phyloP scores from a whole-genome alignment of 2,888 invertebrate genomes.

The Entomobrya proxima region DNA sequence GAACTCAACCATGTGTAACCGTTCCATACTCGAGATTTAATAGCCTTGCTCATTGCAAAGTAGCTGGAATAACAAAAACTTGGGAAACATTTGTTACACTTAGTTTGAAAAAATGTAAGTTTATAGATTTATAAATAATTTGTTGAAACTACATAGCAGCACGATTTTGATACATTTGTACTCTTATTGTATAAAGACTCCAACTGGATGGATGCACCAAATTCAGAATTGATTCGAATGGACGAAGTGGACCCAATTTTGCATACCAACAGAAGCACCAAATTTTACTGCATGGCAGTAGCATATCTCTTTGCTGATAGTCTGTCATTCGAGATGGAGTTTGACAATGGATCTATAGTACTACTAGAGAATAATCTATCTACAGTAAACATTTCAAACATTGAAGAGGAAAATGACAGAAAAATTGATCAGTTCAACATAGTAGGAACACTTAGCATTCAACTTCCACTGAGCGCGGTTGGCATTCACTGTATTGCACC shows the following conservation, averaged over 20 bases:
- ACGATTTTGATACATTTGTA: background rate
- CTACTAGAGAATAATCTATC: background rate
- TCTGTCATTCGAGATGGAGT: conserved; percentile 46
- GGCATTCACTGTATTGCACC: conserved; percentile 48
- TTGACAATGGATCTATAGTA: conserved; percentile 23
- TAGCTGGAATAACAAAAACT: background rate
- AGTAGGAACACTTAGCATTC: conserved; percentile 35
- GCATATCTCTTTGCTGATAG: conserved; percentile 49
- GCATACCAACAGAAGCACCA: conserved; percentile 40
- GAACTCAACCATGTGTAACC: background rate
- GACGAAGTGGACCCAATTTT: conserved; percentile 28
- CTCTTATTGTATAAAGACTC: conserved; percentile 18
- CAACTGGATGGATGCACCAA: conserved; percentile 31
- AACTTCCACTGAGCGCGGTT: conserved; percentile 36
- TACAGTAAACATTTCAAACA: background rate
- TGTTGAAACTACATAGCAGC: background rate
- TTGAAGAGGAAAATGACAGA: background rate
- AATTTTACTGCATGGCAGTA: conserved; percentile 42
- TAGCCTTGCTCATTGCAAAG: conserved; percentile 37
- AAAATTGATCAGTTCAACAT: conserved; percentile 54
- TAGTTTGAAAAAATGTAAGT: conserved; percentile 30
- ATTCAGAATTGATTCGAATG: conserved; percentile 38
- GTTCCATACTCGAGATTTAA: conserved; percentile 39
- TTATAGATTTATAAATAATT: background rate
- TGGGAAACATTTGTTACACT: conserved; percentile 54